Evolutionary conservation across 2,113 vertebrate genomes (phyloP).

Genomic region (Stegastes partitus): DNA sequence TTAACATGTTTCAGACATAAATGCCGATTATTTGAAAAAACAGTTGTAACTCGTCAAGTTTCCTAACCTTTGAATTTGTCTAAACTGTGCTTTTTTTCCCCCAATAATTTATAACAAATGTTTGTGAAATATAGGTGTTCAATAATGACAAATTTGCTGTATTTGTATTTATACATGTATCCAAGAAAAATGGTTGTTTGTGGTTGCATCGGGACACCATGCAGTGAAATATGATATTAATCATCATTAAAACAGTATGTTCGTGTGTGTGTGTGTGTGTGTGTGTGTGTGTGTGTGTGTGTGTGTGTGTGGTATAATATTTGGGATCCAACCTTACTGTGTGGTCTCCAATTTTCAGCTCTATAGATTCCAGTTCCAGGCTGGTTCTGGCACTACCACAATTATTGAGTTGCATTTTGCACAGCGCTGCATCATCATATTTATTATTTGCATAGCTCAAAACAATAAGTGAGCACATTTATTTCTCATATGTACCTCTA

Average conservation of each 20-base stretch:
- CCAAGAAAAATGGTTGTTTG: not conserved
- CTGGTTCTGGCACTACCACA: slow-evolving; percentile 8
- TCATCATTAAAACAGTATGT: slow-evolving; percentile 11
- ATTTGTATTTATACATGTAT: not conserved
- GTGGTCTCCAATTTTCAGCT: slow-evolving; percentile 49
- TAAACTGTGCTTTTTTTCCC: not conserved
- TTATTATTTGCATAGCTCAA: not conserved
- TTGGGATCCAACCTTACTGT: slow-evolving; percentile 29
- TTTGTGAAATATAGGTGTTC: not conserved
- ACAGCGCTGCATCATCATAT: not conserved
- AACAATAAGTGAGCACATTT: not conserved
- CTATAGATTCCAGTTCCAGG: slow-evolving; percentile 46
- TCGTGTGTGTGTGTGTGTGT: no score
- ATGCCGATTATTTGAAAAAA: slow-evolving; percentile 14
- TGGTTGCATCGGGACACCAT: slow-evolving; percentile 12
- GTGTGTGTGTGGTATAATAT: slow-evolving; percentile 15
- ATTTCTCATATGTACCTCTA: not conserved
- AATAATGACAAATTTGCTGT: not conserved
- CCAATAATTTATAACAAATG: not conserved
- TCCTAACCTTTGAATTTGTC: not conserved
- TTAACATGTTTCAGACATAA: slow-evolving; percentile 37
- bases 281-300: not conserved
- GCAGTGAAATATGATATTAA: slow-evolving; percentile 8
- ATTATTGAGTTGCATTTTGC: not conserved
- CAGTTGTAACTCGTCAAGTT: slow-evolving; percentile 25